Evolutionary conservation across 2,888 invertebrate genomes (phyloP).

Genomic region (Tetanocera ferruginea): DNA sequence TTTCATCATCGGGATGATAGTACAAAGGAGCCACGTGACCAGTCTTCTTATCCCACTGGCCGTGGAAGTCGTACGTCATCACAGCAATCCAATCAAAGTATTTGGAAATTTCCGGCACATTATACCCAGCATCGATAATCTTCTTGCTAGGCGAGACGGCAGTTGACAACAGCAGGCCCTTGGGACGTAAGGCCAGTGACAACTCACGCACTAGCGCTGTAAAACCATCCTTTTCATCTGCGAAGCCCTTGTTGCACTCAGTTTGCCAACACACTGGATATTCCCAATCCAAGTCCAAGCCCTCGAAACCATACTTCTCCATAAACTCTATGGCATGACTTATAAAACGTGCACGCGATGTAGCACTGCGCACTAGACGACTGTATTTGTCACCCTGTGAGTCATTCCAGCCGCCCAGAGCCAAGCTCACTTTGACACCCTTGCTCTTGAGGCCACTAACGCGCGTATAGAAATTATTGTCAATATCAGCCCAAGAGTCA

Average conservation of each 20-base stretch:
- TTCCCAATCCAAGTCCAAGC: conserved; percentile 96
- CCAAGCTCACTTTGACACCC: conserved; percentile 87
- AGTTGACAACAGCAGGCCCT: conserved; percentile 81
- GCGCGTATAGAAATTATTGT: conserved; percentile 88
- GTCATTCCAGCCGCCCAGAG: conserved; percentile 96
- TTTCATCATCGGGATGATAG: conserved; percentile 85
- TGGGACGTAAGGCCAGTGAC: conserved; percentile 76
- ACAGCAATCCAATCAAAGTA: conserved; percentile 92
- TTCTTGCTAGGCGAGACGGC: conserved; percentile 91
- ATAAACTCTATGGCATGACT: conserved; percentile 82
- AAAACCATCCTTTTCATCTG: conserved; percentile 86
- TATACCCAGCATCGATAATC: conserved; percentile 88
- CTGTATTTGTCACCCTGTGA: conserved; percentile 93
- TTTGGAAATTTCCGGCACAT: conserved; percentile 81
- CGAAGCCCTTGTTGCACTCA: conserved; percentile 86
- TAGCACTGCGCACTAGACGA: conserved; percentile 82
- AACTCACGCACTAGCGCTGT: conserved; percentile 81
- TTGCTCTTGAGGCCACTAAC: conserved; percentile 83
- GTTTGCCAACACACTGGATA: conserved; percentile 83
- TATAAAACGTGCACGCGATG: conserved; percentile 81
- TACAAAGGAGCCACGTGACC: conserved; percentile 91
- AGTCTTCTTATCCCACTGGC: conserved; percentile 92
- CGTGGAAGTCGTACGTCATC: conserved; percentile 93
- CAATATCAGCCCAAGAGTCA: conserved; percentile 91
- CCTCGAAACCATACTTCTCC: conserved; percentile 87